phyloP scores from a whole-genome alignment of 2,888 invertebrate genomes.

The Morinoia aosen region DNA sequence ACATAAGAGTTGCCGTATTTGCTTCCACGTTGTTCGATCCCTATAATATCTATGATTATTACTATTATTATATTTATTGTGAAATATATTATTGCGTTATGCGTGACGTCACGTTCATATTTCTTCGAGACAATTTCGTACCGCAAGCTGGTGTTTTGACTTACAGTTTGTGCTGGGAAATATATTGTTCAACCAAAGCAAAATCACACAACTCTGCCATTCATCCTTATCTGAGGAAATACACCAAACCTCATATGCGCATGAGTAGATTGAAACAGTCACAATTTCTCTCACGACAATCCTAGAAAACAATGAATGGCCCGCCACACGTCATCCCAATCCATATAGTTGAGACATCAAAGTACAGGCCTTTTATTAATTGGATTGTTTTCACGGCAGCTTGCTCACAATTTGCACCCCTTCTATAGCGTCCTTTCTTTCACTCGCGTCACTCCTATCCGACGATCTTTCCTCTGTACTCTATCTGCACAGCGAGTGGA shows the following conservation, averaged over 20 bases:
- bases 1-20: constrained; percentile 50
- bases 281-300: background rate
- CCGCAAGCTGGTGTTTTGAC: background rate
- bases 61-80: constrained; percentile 51
- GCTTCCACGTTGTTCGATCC: constrained; percentile 51
- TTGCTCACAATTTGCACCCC: background rate
- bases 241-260: background rate
- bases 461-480: background rate
- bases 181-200: background rate
- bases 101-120: background rate
- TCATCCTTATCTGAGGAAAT: background rate
- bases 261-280: background rate
- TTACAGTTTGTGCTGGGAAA: background rate
- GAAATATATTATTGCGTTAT: constrained; percentile 46
- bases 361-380: background rate
- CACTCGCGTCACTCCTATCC: background rate
- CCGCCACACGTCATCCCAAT: background rate
- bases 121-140: background rate
- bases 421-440: background rate
- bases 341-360: background rate
- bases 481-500: background rate
- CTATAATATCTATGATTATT: constrained; percentile 53
- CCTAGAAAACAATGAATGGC: background rate
- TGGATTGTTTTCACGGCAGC: background rate
- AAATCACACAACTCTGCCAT: background rate